These are phyloP conservation scores for Podabrus alpinus DNA, from an alignment of 2,888 invertebrate genomes.

Conservation along the genomic window DNA sequence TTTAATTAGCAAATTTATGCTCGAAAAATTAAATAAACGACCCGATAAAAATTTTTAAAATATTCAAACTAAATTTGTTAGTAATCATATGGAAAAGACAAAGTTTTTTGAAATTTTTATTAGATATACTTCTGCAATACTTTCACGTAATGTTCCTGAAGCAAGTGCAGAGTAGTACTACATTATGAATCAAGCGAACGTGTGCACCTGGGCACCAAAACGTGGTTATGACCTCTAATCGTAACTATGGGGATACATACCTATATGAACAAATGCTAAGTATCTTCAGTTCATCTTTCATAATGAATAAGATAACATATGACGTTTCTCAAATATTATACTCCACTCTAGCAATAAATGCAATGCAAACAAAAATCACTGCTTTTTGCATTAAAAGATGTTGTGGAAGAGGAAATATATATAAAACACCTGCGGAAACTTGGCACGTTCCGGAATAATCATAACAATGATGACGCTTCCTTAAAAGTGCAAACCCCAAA, in stretches of 20 bases:
- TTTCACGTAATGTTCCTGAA: conserved; percentile 3
- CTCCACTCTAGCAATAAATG: conserved; percentile 16
- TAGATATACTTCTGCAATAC: background rate
- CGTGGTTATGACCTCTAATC: conserved; percentile 29
- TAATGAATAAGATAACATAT: conserved; percentile 36
- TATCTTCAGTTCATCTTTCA: conserved; percentile 36
- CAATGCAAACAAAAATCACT: conserved; percentile 16
- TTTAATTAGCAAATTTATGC: background rate
- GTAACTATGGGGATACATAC: conserved; percentile 33
- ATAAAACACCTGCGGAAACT: conserved; percentile 23
- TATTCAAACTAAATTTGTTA: background rate
- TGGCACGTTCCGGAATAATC: conserved; percentile 34
- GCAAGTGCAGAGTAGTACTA: conserved; percentile 14
- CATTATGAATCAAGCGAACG: conserved; percentile 36
- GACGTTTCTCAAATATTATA: conserved; percentile 15
- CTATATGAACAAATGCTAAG: conserved; percentile 32
- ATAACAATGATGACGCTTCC: conserved; percentile 34
- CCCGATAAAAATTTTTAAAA: background rate
- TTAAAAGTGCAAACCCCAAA: conserved; percentile 36
- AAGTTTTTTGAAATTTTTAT: background rate
- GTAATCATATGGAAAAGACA: background rate
- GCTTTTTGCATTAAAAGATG: conserved; percentile 17
- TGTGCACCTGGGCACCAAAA: conserved; percentile 34
- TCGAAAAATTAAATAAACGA: background rate
- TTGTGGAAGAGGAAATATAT: conserved; percentile 11